These are phyloP conservation scores for Drosophila mayri DNA, from an alignment of 1,140 invertebrate genomes.

Conservation along the genomic window DNA sequence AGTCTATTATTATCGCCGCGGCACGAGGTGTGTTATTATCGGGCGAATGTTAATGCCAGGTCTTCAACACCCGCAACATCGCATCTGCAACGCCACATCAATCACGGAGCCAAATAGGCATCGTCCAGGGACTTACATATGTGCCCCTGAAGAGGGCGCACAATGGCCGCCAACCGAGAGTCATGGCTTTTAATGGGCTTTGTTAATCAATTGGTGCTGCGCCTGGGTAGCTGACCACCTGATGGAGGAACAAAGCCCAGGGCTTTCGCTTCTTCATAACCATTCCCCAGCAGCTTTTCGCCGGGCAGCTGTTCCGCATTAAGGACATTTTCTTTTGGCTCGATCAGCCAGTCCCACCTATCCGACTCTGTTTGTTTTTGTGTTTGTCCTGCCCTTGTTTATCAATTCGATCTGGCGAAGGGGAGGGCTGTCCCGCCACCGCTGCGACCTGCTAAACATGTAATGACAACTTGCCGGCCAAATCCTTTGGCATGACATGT, in stretches of 20 bases:
- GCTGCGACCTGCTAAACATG: conserved; percentile 55
- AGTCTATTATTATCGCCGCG: conserved; percentile 59
- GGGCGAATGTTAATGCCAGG: conserved; percentile 46
- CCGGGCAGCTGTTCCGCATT: conserved; percentile 31
- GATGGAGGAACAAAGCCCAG: conserved; percentile 17
- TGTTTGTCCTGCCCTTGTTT: conserved; percentile 60
- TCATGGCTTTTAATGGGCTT: conserved; percentile 78
- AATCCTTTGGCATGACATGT: conserved; percentile 75
- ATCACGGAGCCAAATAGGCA: conserved; percentile 74
- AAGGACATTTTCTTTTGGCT: conserved; percentile 21
- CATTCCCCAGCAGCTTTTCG: conserved; percentile 32
- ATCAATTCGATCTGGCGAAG: conserved; percentile 38
- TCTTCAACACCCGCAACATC: conserved; percentile 72
- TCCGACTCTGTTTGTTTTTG: conserved; percentile 46
- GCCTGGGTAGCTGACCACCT: conserved; percentile 34
- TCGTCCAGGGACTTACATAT: conserved; percentile 31
- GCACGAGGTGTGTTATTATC: conserved; percentile 64
- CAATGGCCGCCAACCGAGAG: conserved; percentile 60
- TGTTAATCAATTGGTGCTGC: conserved; percentile 65
- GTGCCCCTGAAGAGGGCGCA: conserved; percentile 26
- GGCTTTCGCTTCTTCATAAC: conserved; percentile 9
- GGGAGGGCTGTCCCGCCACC: conserved; percentile 1
- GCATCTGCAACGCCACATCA: conserved; percentile 63
- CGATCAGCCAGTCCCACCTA: conserved; percentile 36
- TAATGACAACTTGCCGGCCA: conserved; percentile 67